Conservation (phyloP, 1,140 invertebrate species). For the Marisa cornuarietis region DNA sequence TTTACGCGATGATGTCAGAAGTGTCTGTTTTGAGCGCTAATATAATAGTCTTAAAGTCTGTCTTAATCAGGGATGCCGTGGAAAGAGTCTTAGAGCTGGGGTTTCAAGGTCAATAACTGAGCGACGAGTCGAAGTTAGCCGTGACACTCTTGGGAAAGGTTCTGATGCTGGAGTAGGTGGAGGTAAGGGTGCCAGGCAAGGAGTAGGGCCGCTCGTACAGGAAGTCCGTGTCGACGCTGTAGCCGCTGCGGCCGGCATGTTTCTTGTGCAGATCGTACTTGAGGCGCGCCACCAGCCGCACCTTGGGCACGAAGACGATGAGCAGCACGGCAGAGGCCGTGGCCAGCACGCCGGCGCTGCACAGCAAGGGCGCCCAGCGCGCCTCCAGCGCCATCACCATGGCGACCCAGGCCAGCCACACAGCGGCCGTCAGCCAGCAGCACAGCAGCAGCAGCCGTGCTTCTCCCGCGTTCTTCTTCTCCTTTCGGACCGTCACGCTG, state of each 20-base stretch:
- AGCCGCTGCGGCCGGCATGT: conserved; percentile 38
- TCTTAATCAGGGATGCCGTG: no score
- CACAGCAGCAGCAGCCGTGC: conserved; percentile 71
- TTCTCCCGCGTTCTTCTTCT: conserved; percentile 72
- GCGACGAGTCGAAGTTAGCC: conserved; percentile 51
- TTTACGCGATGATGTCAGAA: no score
- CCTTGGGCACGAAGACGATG: conserved; percentile 71
- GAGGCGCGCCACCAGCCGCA: conserved; percentile 70
- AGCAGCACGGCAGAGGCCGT: conserved; percentile 70
- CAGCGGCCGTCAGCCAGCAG: conserved; percentile 64
- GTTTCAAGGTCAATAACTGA: conserved; percentile 42
- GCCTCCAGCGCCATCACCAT: conserved; percentile 67
- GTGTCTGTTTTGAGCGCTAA: no score
- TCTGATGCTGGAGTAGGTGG: conserved; percentile 44
- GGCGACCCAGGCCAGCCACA: conserved; percentile 71
- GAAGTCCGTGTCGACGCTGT: conserved; percentile 56
- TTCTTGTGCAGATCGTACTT: conserved; percentile 53
- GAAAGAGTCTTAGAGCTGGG: no score
- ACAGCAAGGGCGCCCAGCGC: conserved; percentile 68
- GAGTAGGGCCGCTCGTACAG: conserved; percentile 58
- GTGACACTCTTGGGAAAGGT: conserved; percentile 50
- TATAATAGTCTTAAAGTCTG: no score
- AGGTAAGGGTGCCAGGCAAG: conserved; percentile 45
- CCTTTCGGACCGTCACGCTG: conserved; percentile 68
- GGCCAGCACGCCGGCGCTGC: conserved; percentile 71